Evolutionary conservation across 30 jellyfish, hydroid and myxozoan genomes (phyloP), one percentile per base, ranked within the genome.

Genomic region (Calvadosia cruxmelitensis): DNA sequence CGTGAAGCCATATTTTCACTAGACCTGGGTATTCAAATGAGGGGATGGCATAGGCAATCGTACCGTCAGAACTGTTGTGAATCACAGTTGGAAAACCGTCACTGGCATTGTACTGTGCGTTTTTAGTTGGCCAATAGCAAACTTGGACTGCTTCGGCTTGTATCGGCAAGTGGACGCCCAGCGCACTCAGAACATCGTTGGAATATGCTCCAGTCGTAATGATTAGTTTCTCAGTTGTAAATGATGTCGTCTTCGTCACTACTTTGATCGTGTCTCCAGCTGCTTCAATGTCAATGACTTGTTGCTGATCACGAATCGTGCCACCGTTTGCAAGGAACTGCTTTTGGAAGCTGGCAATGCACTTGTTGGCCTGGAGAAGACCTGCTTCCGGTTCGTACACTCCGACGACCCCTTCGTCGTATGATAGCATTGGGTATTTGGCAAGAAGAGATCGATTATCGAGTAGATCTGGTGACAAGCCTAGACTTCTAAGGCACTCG

Each of bases 11-110:
- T 1, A 85, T 93, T 91, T 85, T 85, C 15, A 85, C 33, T 48
- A 78, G 35, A 2, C 91, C 93, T n/a, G 96, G 96, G 74, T 78
- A 85, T 36, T 85, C 96, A 63, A 67, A 64, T 61, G 67, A 75
- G 5, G 96, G 93, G 16, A 78, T 42, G 49, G 93, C 96, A 68
- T 85, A 85, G 24, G 74, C 50, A 49, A 48, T 67, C 34, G 20
- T 5, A 10, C 57, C 57, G 23, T 66, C 63, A 29, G 2, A n/a
- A 0, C 74, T 31, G 50, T 70, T 63, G 29, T 72, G 82, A 32
- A 73, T 73, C 53, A 85, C 72, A 32, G 91, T 67, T 3, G 94
- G 94, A 53, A 85, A 78, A 13, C 90, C 96, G 33, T 34, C 33
- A 2, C 49, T 72, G 31, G 42, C 29, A 1, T 77, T 70, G 31